A percentile compares a stretch with the other conserved stretches of the same genome.
Conservation (phyloP, 2,113 vertebrate species). For the Dipodomys spectabilis region DNA sequence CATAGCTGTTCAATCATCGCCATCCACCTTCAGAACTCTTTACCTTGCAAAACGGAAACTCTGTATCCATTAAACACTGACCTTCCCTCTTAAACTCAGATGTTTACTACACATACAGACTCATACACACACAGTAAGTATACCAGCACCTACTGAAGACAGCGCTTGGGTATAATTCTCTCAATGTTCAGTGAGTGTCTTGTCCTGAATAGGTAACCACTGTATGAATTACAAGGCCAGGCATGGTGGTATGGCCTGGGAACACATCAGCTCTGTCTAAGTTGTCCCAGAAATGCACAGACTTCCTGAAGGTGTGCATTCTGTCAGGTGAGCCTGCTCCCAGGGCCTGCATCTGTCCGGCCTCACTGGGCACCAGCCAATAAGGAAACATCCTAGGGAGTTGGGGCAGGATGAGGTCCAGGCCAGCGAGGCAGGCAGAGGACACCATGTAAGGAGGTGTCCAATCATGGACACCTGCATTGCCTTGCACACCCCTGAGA, state of each 20-base stretch:
- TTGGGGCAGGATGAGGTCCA: neutral
- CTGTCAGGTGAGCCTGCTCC: neutral
- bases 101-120: too few relatives aligned
- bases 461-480: accelerated
- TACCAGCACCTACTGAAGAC: too few relatives aligned
- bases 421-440: accelerated
- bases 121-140: too few relatives aligned
- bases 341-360: neutral
- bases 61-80: neutral
- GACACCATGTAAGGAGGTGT: neutral
- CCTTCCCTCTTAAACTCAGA: accelerated
- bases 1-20: neutral
- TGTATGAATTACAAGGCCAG: neutral
- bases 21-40: neutral
- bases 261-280: neutral
- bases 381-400: neutral
- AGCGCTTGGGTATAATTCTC: neutral
- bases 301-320: neutral
- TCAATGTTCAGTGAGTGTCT: neutral
- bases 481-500: neutral
- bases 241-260: neutral
- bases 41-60: neutral
- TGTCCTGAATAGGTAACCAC: neutral
- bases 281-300: neutral
- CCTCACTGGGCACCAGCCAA: neutral